A percentile compares a stretch with the other conserved stretches of the same genome.
These are phyloP conservation scores for Heliothis subflexa DNA, from an alignment of 1,140 invertebrate genomes.

Conservation along the genomic window DNA sequence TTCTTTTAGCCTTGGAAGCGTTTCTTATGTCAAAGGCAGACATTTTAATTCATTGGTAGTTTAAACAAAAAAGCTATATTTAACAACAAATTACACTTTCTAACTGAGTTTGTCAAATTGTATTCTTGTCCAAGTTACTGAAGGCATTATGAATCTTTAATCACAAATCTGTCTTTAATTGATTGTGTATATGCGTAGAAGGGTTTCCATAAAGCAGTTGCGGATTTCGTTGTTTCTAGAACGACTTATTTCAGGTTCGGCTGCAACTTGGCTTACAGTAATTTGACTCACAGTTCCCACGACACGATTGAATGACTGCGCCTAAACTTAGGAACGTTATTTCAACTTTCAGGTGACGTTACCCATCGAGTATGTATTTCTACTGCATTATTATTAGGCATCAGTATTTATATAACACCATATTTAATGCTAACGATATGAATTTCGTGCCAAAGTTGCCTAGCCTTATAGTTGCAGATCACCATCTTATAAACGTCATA, in stretches of 20 bases:
- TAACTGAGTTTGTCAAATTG: too few species aligned
- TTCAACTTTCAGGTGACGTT: conserved; percentile 2
- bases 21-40: conserved; percentile 6
- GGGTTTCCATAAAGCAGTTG: too few species aligned
- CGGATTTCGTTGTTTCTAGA: too few species aligned
- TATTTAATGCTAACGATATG: conserved; percentile 10
- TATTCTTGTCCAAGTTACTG: too few species aligned
- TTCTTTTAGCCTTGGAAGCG: background rate
- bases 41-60: background rate
- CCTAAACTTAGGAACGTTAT: background rate
- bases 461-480: background rate
- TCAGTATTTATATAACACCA: conserved; percentile 1
- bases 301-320: background rate
- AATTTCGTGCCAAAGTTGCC: background rate
- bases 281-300: conserved; percentile 13
- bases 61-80: background rate
- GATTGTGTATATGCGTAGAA: too few species aligned
- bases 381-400: background rate
- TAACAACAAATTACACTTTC: too few species aligned
- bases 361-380: background rate
- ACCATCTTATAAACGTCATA: background rate
- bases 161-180: too few species aligned
- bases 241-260: background rate
- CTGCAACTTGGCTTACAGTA: background rate
- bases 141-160: too few species aligned